A percentile compares a stretch with the other conserved stretches of the same genome.
phyloP scores from a whole-genome alignment of 2,888 invertebrate genomes.

The Amorpha juglandis region DNA sequence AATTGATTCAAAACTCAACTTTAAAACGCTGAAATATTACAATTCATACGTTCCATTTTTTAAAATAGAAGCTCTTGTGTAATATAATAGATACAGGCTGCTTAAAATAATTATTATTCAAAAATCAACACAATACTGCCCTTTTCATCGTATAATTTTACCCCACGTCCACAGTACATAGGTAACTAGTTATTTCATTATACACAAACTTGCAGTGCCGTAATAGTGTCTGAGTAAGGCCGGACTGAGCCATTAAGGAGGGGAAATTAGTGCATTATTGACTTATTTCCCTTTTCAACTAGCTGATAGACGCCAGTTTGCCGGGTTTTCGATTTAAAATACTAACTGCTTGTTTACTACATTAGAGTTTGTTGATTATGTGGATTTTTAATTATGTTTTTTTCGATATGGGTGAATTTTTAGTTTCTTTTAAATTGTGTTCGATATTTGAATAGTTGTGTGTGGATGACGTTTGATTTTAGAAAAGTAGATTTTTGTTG shows the following conservation, averaged over 20 bases:
- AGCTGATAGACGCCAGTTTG: constrained; percentile 70
- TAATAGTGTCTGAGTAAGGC: constrained; percentile 46
- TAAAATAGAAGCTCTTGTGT: not conserved
- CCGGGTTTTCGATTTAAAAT: constrained; percentile 50
- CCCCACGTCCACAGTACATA: constrained; percentile 4
- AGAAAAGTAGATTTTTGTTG: not conserved
- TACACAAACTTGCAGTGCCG: constrained; percentile 41
- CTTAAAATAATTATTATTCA: not conserved
- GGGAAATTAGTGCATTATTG: constrained; percentile 84
- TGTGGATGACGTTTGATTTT: not conserved
- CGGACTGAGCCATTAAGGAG: constrained; percentile 71
- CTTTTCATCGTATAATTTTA: not conserved
- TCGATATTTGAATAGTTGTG: not conserved
- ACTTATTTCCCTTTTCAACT: constrained; percentile 83
- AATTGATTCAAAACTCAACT: too few species aligned
- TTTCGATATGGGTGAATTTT: not conserved
- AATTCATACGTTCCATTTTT: too few species aligned
- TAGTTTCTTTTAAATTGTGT: not conserved
- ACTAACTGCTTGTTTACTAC: constrained; percentile 37
- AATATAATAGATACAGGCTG: not conserved
- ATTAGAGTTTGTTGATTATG: constrained; percentile 32
- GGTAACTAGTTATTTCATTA: constrained; percentile 41
- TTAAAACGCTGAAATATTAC: too few species aligned
- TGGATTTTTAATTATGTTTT: constrained; percentile 5
- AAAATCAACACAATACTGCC: not conserved